Conservation (phyloP, 2,113 vertebrate genomes). For the Calidris pygmaea region DNA sequence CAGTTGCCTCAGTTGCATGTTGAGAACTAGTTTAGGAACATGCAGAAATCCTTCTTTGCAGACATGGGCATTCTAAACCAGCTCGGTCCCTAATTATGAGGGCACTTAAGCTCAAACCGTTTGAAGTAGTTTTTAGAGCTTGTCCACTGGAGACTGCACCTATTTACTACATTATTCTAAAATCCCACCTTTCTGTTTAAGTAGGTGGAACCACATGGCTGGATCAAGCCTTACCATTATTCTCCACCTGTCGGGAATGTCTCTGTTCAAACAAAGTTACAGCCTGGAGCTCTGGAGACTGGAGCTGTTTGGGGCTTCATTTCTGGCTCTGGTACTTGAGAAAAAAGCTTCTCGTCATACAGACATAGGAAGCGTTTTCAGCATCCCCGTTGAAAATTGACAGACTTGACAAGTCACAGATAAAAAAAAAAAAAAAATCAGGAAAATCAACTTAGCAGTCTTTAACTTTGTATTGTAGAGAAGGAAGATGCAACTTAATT, state of each 20-base stretch:
- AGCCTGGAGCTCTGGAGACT: neutral
- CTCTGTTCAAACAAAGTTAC: accelerated
- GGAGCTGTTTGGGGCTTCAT: neutral
- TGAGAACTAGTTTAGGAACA: neutral
- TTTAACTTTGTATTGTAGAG: neutral
- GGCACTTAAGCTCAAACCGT: neutral
- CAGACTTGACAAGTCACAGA: neutral
- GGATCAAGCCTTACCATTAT: neutral
- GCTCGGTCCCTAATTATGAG: neutral
- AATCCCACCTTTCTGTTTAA: neutral
- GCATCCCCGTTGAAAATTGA: neutral
- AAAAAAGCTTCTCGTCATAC: neutral
- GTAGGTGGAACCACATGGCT: neutral
- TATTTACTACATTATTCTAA: neutral
- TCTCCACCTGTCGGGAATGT: neutral
- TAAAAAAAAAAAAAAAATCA: neutral
- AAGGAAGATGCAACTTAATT: neutral
- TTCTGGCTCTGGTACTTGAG: neutral
- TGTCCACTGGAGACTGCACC: neutral
- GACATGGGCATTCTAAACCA: neutral
- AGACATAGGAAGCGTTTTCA: neutral
- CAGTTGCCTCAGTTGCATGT: accelerated
- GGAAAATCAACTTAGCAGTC: neutral
- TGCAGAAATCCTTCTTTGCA: accelerated
- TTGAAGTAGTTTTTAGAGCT: neutral